A percentile compares a stretch with the other conserved stretches of the same genome.
phyloP scores from a whole-genome alignment of 2,888 invertebrate species.

The Orgyia antiqua region DNA sequence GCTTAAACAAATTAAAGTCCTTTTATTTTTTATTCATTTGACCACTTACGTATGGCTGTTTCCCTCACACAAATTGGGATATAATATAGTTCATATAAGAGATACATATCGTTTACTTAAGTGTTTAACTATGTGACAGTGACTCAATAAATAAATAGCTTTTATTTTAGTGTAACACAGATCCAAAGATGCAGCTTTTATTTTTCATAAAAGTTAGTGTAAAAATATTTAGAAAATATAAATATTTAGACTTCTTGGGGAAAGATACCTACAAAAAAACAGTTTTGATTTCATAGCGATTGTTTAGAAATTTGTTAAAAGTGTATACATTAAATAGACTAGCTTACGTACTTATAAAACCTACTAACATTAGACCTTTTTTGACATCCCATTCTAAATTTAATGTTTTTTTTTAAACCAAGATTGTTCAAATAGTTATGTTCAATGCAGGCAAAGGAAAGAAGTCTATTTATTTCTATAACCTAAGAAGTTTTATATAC shows the following conservation, averaged over 20 bases:
- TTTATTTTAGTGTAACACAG: conserved; percentile 36
- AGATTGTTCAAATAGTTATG: too few species aligned
- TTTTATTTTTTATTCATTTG: conserved; percentile 13
- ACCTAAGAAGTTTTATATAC: too few species aligned
- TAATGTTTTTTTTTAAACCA: too few species aligned
- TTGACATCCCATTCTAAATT: too few species aligned
- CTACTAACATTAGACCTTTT: too few species aligned
- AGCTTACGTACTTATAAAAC: too few species aligned
- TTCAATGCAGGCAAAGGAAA: too few species aligned
- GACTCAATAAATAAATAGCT: conserved; percentile 55
- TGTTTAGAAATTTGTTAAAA: too few species aligned
- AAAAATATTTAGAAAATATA: conserved; percentile 28
- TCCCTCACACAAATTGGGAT: conserved; percentile 34
- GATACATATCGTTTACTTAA: conserved; percentile 73
- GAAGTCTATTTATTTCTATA: conserved; percentile 21
- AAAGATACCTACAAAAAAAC: too few species aligned
- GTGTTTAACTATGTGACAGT: conserved; percentile 59
- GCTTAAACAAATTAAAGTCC: conserved; percentile 35
- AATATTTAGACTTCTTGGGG: conserved; percentile 20
- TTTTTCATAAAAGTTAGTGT: conserved; percentile 59
- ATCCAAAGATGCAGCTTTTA: conserved; percentile 73
- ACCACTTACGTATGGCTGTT: conserved; percentile 6
- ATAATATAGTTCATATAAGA: conserved; percentile 40
- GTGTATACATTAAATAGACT: too few species aligned
- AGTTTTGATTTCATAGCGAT: too few species aligned